phyloP scores from a whole-genome alignment of 2,113 vertebrate species.

The Leptodactylus fuscus region DNA sequence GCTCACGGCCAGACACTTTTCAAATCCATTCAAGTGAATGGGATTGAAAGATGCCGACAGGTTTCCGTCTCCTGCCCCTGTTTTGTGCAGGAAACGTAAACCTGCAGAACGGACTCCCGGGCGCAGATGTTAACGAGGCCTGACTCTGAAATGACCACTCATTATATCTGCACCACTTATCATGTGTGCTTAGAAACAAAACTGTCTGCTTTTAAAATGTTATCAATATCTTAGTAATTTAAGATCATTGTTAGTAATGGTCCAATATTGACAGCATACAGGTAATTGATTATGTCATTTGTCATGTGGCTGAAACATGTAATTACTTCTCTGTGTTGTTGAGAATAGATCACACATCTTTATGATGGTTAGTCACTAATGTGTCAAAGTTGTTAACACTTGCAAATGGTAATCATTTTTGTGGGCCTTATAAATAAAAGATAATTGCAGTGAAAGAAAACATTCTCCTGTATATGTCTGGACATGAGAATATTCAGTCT shows the following conservation, averaged over 20 bases:
- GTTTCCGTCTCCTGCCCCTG: too few relatives aligned
- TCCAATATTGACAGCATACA: slow-evolving; percentile 36
- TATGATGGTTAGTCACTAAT: slow-evolving; percentile 53
- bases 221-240: slow-evolving; percentile 27
- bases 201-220: slow-evolving; percentile 26
- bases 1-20: too few relatives aligned
- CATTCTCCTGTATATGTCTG: neutral
- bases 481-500: neutral
- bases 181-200: neutral
- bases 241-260: slow-evolving; percentile 35
- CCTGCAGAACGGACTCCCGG: too few relatives aligned
- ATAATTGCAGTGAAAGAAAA: slow-evolving; percentile 17
- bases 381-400: slow-evolving; percentile 35
- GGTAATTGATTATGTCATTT: slow-evolving; percentile 52
- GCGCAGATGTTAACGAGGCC: too few relatives aligned
- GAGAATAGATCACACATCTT: slow-evolving; percentile 26
- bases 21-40: too few relatives aligned
- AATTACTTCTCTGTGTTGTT: slow-evolving; percentile 38
- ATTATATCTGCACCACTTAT: slow-evolving; percentile 4
- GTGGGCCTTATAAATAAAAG: neutral
- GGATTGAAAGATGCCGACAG: too few relatives aligned
- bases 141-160: neutral
- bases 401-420: slow-evolving; percentile 27
- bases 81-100: too few relatives aligned
- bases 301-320: slow-evolving; percentile 48